These are phyloP conservation scores for Drosophila algonquin DNA, from an alignment of 2,888 invertebrate species.

Conservation along the genomic window DNA sequence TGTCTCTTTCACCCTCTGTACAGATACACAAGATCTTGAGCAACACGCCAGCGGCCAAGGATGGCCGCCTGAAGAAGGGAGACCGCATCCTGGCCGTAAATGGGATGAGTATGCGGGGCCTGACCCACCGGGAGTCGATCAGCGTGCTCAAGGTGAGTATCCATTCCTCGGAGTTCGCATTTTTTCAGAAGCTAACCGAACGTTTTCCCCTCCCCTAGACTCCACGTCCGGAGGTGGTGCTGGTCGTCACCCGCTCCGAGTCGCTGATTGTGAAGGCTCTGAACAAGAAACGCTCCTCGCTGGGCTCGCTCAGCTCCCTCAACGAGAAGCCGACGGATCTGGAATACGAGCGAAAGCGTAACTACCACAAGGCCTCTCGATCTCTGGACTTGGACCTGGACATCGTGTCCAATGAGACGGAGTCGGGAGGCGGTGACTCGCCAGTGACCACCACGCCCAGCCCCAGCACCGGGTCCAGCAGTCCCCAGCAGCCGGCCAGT, in stretches of 20 bases:
- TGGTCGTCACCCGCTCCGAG: slow-evolving; percentile 88
- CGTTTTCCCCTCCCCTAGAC: slow-evolving; percentile 85
- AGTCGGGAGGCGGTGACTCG: slow-evolving; percentile 42
- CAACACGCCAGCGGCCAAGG: slow-evolving; percentile 93
- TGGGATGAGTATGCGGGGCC: slow-evolving; percentile 91
- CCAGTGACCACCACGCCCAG: slow-evolving; percentile 51
- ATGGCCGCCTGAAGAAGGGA: slow-evolving; percentile 93
- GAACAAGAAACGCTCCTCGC: slow-evolving; percentile 83
- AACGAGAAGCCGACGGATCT: slow-evolving; percentile 82
- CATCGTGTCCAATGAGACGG: slow-evolving; percentile 81
- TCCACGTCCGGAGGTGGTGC: slow-evolving; percentile 90
- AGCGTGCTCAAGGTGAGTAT: slow-evolving; percentile 91
- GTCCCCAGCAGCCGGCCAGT: slow-evolving; percentile 72
- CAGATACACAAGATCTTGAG: slow-evolving; percentile 94
- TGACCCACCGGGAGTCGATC: slow-evolving; percentile 94
- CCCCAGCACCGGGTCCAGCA: slow-evolving; percentile 73
- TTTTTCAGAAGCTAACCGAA: neutral
- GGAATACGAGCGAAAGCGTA: slow-evolving; percentile 82
- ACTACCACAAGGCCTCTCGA: slow-evolving; percentile 83
- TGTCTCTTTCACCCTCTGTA: too few species aligned
- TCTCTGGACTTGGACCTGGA: slow-evolving; percentile 83
- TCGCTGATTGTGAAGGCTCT: slow-evolving; percentile 82
- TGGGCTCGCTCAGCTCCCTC: slow-evolving; percentile 83
- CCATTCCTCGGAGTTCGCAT: neutral
- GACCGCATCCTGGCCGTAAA: slow-evolving; percentile 95